Evolutionary conservation across 23 tunicate genomes (phyloP), one percentile per base, ranked within the genome.

Genomic region (Trididemnum clinides): DNA sequence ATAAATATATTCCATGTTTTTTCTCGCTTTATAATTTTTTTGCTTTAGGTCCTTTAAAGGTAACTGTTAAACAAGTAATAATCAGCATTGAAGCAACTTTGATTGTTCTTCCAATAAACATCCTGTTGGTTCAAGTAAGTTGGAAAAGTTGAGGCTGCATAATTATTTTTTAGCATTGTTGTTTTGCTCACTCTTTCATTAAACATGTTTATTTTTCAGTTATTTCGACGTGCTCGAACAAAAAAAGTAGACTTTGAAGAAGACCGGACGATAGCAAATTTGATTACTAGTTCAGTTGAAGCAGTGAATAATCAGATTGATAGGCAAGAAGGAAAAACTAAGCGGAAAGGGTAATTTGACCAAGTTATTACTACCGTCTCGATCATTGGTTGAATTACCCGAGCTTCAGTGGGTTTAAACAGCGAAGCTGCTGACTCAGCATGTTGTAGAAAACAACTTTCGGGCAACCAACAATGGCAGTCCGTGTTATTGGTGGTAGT

Each of bases 61-160:
- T 91, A 25, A 66, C 96, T 0, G 90, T 91, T 34, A 90, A 91
- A 77, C 96, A 91, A 62, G 64, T 91, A 12, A 44, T 91, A 57
- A 86, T 91, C 62, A 91, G 96, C 73, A 63, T 91, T 54, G 81
- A 91, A 74, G 89, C 96, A 38, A 72, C 96, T 0, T 51, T 91
- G 50, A 86, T 91, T 10, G 96, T 91, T 20, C 4, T 91, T 39
- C 96, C 96, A 12, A 33, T 91, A 7, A 91, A 91, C 64, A 33
- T 91, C 36, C 39, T 91, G 26, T 21, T 91, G 20, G 90, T 91
- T 1, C 90, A 91, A 83, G 96, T 91, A 69, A 59, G 27, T 15
- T 59, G 10, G 54, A 44, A 44, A 7, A 10, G 54, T 44, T 7
- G 15, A 44, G 15, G 54, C 15, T 44, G 54, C 54, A 44, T 44